phyloP scores from a whole-genome alignment of 2,113 vertebrate species.

The Monarcha castaneiventris region DNA sequence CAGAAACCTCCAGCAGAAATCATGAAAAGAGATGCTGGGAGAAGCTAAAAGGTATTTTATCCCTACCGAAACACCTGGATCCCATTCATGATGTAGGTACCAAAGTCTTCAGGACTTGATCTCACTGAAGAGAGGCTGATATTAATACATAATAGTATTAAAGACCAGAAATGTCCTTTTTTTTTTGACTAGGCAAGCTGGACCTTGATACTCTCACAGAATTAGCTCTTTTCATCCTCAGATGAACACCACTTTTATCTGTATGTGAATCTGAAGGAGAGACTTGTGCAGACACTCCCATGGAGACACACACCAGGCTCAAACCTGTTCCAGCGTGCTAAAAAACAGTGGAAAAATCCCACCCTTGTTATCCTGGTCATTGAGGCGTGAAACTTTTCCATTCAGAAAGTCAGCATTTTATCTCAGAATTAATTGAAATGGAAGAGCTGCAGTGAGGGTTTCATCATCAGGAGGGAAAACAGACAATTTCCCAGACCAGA shows the following conservation, averaged over 20 bases:
- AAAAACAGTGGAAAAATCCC: background rate
- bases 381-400: background rate
- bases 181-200: background rate
- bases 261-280: background rate
- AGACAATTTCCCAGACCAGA: background rate
- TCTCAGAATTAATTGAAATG: background rate
- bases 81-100: background rate
- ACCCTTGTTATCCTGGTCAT: background rate
- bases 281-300: background rate
- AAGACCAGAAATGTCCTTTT: background rate
- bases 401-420: background rate
- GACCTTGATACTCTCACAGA: background rate
- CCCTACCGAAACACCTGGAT: background rate
- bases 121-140: background rate
- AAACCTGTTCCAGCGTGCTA: fast-evolving
- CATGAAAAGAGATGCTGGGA: background rate
- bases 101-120: background rate
- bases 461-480: background rate
- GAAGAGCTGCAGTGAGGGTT: background rate
- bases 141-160: background rate
- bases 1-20: background rate
- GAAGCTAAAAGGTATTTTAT: background rate
- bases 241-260: background rate
- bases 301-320: background rate
- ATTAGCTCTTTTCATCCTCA: background rate